Conservation (phyloP, 2,888 invertebrate genomes). For the Tipula unca region DNA sequence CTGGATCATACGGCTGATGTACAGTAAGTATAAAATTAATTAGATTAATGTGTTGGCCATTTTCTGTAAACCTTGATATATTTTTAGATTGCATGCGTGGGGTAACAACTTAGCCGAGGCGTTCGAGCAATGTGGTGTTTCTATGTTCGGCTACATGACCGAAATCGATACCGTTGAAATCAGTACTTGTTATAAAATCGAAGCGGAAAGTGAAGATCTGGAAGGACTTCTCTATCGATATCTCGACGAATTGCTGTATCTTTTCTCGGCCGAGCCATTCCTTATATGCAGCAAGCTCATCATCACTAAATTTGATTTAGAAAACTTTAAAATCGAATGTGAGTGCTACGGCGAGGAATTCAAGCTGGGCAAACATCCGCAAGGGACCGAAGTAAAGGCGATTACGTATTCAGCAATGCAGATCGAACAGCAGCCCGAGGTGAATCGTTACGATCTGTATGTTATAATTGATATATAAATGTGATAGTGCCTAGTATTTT, state of each 20-base stretch:
- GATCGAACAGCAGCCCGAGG: conserved; percentile 62
- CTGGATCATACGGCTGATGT: conserved; percentile 97
- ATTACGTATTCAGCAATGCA: conserved; percentile 99
- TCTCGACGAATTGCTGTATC: conserved; percentile 85
- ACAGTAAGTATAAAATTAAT: conserved; percentile 65
- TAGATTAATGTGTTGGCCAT: not conserved
- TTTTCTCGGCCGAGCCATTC: conserved; percentile 87
- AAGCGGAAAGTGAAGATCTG: conserved; percentile 83
- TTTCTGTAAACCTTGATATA: not conserved
- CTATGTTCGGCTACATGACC: conserved; percentile 99
- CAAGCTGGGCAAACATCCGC: conserved; percentile 85
- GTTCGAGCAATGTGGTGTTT: conserved; percentile 89
- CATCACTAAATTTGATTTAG: conserved; percentile 77
- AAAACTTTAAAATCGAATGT: conserved; percentile 72
- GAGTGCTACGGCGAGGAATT: conserved; percentile 91
- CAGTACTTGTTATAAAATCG: conserved; percentile 66
- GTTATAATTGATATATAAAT: conserved; percentile 92
- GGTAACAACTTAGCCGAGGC: conserved; percentile 78
- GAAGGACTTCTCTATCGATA: conserved; percentile 84
- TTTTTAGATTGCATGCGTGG: conserved; percentile 79
- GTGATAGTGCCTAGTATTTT: not conserved
- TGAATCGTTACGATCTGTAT: conserved; percentile 76
- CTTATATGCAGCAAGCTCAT: conserved; percentile 79
- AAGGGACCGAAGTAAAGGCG: conserved; percentile 97
- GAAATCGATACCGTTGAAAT: conserved; percentile 78